Percentiles rank a stretch among this genome's conserved stretches.
Evolutionary conservation across 1,140 invertebrate species (phyloP).

Genomic region (Armadillidium nasatum): DNA sequence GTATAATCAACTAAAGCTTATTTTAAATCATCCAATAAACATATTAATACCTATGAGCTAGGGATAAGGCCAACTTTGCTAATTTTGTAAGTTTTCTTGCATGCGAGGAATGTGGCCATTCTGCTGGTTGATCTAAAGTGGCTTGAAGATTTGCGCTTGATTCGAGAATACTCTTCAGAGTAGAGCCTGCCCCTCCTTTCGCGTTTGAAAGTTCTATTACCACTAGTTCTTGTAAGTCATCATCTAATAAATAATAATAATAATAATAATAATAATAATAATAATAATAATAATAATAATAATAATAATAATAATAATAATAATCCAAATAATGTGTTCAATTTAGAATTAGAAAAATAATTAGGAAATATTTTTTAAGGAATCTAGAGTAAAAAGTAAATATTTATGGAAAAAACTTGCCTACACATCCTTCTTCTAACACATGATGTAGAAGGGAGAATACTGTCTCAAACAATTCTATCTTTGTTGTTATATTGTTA

Average conservation of each 20-base stretch:
- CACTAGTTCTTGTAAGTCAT: constrained; percentile 26
- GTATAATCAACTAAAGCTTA: neutral
- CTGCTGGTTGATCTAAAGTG: constrained; percentile 31
- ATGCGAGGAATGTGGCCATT: constrained; percentile 36
- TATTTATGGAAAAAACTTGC: constrained; percentile 10
- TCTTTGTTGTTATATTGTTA: constrained; percentile 27
- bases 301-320: no score
- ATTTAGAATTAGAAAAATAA: no score
- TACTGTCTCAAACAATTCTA: constrained; percentile 29
- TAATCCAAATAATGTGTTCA: no score
- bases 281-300: no score
- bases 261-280: no score
- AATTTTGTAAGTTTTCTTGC: constrained; percentile 34
- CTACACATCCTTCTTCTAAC: constrained; percentile 26
- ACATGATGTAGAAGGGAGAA: constrained; percentile 36
- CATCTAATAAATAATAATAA: neutral
- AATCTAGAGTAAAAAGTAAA: no score
- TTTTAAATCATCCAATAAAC: neutral
- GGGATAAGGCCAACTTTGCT: constrained; percentile 40
- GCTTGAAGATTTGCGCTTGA: constrained; percentile 33
- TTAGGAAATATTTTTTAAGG: no score
- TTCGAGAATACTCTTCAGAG: constrained; percentile 34
- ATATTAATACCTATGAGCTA: constrained; percentile 31
- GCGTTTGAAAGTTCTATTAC: constrained; percentile 28
- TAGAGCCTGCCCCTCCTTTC: constrained; percentile 33